Percentiles rank a stretch among this genome's conserved stretches.
Evolutionary conservation across 1,140 invertebrate genomes (phyloP).

Genomic region (Danaus plexippus): DNA sequence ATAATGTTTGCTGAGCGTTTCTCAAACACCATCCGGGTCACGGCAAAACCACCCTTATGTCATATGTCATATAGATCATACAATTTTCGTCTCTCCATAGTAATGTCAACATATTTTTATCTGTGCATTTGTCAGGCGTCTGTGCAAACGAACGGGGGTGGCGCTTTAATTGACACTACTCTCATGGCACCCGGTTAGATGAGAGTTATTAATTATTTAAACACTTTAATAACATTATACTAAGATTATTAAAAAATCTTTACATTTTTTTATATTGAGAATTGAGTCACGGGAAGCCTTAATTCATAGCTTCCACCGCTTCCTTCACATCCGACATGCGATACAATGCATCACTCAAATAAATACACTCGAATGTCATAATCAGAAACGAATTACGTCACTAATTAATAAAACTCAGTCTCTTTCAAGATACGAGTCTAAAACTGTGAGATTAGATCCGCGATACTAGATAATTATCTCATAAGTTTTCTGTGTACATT

Average conservation of each 20-base stretch:
- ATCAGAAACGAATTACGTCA: constrained; percentile 51
- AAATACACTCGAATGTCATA: too few species aligned
- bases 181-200: constrained; percentile 11
- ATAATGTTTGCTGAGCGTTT: constrained; percentile 30
- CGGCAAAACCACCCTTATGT: constrained; percentile 5
- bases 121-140: constrained; percentile 45
- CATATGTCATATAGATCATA: background rate
- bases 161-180: constrained; percentile 53
- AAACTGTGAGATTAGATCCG: too few species aligned
- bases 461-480: too few species aligned
- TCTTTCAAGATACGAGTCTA: too few species aligned
- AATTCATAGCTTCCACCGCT: too few species aligned
- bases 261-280: too few species aligned
- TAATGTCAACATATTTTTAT: constrained; percentile 56
- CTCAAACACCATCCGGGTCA: constrained; percentile 29
- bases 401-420: constrained; percentile 11
- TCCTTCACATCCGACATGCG: too few species aligned
- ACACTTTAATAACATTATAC: constrained; percentile 16
- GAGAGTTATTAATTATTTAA: constrained; percentile 6
- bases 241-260: background rate
- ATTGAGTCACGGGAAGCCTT: too few species aligned
- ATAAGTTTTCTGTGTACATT: too few species aligned
- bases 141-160: constrained; percentile 50
- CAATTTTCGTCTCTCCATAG: too few species aligned
- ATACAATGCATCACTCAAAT: too few species aligned